Conservation (phyloP, 2,797 vertebrate species). For the Tenualosa ilisha region DNA sequence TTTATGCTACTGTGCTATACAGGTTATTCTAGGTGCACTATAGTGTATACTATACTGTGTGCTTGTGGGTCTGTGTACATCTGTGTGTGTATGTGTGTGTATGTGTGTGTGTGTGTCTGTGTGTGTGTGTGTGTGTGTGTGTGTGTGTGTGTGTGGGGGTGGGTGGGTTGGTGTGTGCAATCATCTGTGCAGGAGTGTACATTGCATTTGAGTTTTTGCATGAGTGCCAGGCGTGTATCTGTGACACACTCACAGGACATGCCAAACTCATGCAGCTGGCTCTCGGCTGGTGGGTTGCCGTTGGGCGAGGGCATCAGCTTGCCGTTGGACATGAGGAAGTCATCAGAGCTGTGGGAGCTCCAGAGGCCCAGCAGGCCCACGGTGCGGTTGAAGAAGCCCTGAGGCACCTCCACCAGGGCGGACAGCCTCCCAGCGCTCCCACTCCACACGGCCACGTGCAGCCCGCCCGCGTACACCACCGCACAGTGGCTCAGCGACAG, state of each 20-base stretch:
- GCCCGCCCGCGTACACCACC: conserved; percentile 70
- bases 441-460: conserved; percentile 72
- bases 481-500: conserved; percentile 60
- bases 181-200: background rate
- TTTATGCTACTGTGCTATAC: background rate
- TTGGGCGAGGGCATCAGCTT: conserved; percentile 53
- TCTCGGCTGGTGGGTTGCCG: conserved; percentile 65
- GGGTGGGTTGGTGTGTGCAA: no score
- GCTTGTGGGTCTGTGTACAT: background rate
- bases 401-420: conserved; percentile 73
- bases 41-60: background rate
- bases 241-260: conserved; percentile 76
- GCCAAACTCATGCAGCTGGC: conserved; percentile 69
- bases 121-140: background rate
- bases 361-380: conserved; percentile 82
- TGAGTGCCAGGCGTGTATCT: background rate
- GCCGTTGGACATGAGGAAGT: conserved; percentile 79
- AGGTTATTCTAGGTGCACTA: background rate
- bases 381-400: conserved; percentile 77
- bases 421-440: conserved; percentile 60
- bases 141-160: no score
- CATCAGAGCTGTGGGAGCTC: conserved; percentile 71
- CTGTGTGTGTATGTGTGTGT: background rate
- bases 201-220: background rate
- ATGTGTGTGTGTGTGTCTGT: background rate